A percentile compares a stretch with the other conserved stretches of the same genome.
Evolutionary conservation across 2,797 vertebrate genomes (phyloP).

Genomic region (Oreortyx pictus): DNA sequence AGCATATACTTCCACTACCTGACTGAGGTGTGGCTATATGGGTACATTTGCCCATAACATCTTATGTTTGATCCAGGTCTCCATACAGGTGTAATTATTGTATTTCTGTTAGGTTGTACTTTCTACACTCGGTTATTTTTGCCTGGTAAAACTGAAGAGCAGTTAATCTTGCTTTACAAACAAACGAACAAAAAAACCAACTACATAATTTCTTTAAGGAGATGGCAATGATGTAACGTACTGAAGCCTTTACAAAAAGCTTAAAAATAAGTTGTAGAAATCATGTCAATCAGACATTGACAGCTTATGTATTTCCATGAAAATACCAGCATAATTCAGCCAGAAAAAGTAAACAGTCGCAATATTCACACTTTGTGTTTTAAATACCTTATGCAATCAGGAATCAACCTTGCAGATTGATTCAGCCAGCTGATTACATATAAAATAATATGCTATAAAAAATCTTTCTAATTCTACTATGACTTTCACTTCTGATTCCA

Average conservation of each 20-base stretch:
- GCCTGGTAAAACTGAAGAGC: background rate
- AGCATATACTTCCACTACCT: too few species aligned
- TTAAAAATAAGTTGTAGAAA: background rate
- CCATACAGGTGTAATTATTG: background rate
- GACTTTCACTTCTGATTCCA: background rate
- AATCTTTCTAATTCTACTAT: background rate
- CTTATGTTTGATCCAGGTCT: background rate
- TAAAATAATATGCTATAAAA: background rate
- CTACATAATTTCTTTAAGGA: background rate
- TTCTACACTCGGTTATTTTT: background rate
- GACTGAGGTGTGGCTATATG: too few species aligned
- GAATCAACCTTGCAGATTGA: slow-evolving; percentile 10
- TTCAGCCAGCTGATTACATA: background rate
- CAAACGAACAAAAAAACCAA: background rate
- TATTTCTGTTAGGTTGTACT: background rate
- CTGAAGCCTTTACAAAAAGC: background rate
- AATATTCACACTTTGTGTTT: slow-evolving; percentile 9
- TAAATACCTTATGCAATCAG: slow-evolving; percentile 30
- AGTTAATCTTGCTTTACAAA: background rate
- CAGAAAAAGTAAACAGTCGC: background rate
- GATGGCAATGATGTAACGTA: background rate
- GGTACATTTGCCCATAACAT: too few species aligned
- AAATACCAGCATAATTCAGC: slow-evolving; percentile 26
- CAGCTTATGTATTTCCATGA: background rate
- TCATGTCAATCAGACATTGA: background rate